These are phyloP conservation scores for Meloidogyne chitwoodi DNA, from an alignment of 1,140 invertebrate species.

Conservation along the genomic window DNA sequence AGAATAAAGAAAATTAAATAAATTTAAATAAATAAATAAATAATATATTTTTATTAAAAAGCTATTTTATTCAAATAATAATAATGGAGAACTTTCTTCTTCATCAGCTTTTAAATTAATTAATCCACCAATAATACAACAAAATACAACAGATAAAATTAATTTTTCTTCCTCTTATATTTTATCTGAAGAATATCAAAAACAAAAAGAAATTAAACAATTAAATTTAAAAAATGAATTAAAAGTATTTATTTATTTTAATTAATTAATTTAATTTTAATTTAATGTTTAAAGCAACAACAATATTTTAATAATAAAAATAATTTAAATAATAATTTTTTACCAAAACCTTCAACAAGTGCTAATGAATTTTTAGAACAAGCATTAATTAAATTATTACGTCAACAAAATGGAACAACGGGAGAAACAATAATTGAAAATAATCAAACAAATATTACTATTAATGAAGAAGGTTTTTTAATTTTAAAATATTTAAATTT, in stretches of 20 bases:
- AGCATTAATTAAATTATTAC: slow-evolving; percentile 5
- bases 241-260: neutral
- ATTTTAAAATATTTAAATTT: too few species aligned
- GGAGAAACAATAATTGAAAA: neutral
- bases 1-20: neutral
- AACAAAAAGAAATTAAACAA: neutral
- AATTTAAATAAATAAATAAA: neutral
- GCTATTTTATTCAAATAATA: neutral
- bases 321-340: neutral
- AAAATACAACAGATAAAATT: neutral
- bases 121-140: neutral
- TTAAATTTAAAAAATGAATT: neutral
- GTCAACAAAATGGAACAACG: neutral
- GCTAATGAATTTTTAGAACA: slow-evolving; percentile 10
- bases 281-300: neutral
- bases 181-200: neutral
- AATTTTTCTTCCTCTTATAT: neutral
- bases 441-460: neutral
- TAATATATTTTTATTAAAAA: neutral
- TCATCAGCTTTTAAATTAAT: neutral
- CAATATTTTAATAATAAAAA: neutral
- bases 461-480: too few species aligned
- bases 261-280: neutral
- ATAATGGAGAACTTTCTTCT: neutral
- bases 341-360: slow-evolving; percentile 8